Evolutionary conservation across 2,113 vertebrate genomes (phyloP).

Genomic region (Lepisosteus osseus): DNA sequence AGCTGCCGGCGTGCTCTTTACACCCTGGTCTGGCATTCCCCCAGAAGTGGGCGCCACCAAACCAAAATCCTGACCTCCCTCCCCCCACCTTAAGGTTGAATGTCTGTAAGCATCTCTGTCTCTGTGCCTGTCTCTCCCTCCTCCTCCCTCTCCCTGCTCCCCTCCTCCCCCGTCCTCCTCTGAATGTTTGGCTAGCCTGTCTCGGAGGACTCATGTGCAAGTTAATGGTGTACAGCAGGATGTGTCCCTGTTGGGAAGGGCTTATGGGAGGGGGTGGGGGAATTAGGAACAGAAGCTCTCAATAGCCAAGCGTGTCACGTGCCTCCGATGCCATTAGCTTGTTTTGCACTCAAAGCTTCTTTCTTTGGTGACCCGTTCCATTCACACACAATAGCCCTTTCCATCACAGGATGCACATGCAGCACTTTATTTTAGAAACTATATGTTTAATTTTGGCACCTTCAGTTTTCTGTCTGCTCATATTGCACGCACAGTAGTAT

Average conservation of each 20-base stretch:
- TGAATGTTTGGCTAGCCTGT: constrained; percentile 38
- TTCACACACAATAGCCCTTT: constrained; percentile 48
- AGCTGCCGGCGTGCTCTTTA: constrained; percentile 61
- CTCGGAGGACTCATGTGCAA: constrained; percentile 46
- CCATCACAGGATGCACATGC: constrained; percentile 38
- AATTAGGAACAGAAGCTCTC: constrained; percentile 31
- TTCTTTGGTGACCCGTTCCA: constrained; percentile 58
- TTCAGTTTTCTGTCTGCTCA: constrained; percentile 6
- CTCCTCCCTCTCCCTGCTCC: constrained; percentile 10
- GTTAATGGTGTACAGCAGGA: constrained; percentile 48
- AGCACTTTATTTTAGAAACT: constrained; percentile 19
- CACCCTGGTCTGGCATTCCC: constrained; percentile 57
- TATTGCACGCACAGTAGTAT: constrained; percentile 8
- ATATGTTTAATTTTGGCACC: constrained; percentile 16
- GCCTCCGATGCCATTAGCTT: constrained; percentile 54
- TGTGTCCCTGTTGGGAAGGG: constrained; percentile 39
- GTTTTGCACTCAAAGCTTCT: constrained; percentile 61
- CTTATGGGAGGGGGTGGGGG: constrained; percentile 21
- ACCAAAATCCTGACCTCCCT: constrained; percentile 61
- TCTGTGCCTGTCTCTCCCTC: neutral
- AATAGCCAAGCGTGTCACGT: constrained; percentile 40
- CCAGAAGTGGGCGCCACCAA: constrained; percentile 63
- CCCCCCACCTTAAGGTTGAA: neutral
- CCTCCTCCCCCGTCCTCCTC: constrained; percentile 27
- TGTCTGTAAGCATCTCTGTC: constrained; percentile 4